Evolutionary conservation across 2,113 vertebrate genomes (phyloP).

Genomic region (Melanerpes formicivorus): DNA sequence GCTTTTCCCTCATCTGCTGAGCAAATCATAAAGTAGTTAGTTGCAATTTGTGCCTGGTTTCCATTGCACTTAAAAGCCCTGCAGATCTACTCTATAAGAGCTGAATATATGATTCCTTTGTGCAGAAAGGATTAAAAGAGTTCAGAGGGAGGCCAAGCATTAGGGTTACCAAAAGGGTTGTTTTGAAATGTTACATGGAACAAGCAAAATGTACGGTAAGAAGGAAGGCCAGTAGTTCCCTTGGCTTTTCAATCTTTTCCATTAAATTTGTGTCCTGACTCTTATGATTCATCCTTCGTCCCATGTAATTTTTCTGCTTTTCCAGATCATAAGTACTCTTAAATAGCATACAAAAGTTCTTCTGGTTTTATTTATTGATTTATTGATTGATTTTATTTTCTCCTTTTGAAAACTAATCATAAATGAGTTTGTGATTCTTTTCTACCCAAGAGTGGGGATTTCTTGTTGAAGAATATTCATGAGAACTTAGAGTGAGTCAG

Average conservation of each 20-base stretch:
- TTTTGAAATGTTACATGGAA: not conserved
- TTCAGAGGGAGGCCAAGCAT: not conserved
- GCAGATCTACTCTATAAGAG: not conserved
- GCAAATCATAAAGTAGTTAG: not conserved
- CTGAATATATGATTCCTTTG: not conserved
- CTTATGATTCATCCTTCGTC: not conserved
- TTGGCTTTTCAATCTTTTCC: not conserved
- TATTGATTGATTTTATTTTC: not conserved
- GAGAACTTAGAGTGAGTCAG: not conserved
- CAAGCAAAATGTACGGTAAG: not conserved
- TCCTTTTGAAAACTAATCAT: not conserved
- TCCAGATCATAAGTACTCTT: not conserved
- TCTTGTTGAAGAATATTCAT: not conserved
- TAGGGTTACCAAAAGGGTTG: not conserved
- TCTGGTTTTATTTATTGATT: not conserved
- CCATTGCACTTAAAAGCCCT: not conserved
- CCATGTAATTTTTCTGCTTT: not conserved
- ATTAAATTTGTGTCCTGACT: not conserved
- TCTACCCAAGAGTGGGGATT: not conserved
- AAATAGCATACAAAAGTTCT: not conserved
- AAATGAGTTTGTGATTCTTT: not conserved
- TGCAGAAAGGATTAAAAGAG: slow-evolving; percentile 3
- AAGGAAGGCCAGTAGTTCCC: not conserved
- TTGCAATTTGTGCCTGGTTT: not conserved
- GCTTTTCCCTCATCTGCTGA: too few relatives aligned